Base-by-base conservation (phyloP, 1,140 invertebrate genomes). In the Listronotus oregonensis region DNA sequence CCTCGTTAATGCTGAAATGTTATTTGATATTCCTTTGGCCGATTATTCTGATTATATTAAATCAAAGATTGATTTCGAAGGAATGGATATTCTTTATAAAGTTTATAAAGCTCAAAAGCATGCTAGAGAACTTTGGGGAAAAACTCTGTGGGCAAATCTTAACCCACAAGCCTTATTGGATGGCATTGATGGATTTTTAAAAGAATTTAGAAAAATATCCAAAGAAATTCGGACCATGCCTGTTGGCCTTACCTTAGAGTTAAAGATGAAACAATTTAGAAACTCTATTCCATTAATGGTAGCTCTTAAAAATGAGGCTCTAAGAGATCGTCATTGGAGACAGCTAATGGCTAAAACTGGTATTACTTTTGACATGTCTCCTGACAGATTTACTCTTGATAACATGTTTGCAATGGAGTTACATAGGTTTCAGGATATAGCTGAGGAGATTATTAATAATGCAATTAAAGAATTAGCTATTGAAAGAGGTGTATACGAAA, bases 361-460 rank as follows among this genome's bases (percentile, higher is more conserved):
- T 2, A 82, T 89, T 68, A 78, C 85, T 64, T 96, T 96, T 74
- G 92, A 96, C 74, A 95, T 96, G 88, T 84, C 89, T 3, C 87
- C 92, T 0, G 88, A 93, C 4, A 85, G 88, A 58, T 96, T 96
- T 72, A 96, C 93, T 0, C 80, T 96, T 57, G 89, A 92, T 63
- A 94, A 95, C 72, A 90, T 97, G 85, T 97, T 97, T 80, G 84
- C 87, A 0, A 95, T 97, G 93, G 89, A 96, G 73, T 76, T 96
- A 56, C 88, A 93, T 72, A 85, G 89, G 64, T 93, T 93, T 73
- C 87, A 91, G 75, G 92, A 94, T 0, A 89, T 90, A 10, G 90
- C 87, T 15, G 88, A 93, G 75, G 86, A 89, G 71, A 95, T 96
- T 56, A 89, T 96, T 2, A 92, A 87, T 39, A 90, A 89, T 76